These are phyloP conservation scores for Chrysomela aeneicollis DNA, from an alignment of 2,888 invertebrate species.

Conservation along the genomic window DNA sequence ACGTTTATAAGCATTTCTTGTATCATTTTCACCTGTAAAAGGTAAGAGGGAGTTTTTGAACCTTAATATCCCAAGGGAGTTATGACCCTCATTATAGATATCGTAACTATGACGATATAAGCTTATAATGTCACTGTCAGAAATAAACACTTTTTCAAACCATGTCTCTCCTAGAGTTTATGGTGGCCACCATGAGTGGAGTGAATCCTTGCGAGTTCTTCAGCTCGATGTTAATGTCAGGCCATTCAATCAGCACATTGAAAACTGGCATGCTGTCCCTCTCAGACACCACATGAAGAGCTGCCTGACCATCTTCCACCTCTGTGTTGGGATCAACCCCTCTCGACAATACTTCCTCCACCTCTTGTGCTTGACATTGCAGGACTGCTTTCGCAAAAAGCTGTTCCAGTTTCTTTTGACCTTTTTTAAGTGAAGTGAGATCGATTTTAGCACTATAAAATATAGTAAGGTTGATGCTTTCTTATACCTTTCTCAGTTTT, in stretches of 20 bases:
- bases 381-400: slow-evolving; percentile 30
- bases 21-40: no score
- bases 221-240: slow-evolving; percentile 26
- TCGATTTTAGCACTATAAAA: neutral
- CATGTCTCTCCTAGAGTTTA: slow-evolving; percentile 19
- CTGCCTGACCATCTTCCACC: slow-evolving; percentile 31
- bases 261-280: slow-evolving; percentile 36
- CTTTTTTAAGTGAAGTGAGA: neutral
- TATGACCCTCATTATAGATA: no score
- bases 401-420: slow-evolving; percentile 7
- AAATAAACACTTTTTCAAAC: neutral
- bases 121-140: no score
- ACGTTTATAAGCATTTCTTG: no score
- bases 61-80: no score
- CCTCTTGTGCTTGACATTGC: slow-evolving; percentile 24
- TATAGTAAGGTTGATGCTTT: neutral
- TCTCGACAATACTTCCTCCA: slow-evolving; percentile 30
- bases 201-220: slow-evolving; percentile 23
- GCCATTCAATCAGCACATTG: slow-evolving; percentile 11
- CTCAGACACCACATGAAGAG: slow-evolving; percentile 42
- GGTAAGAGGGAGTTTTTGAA: no score
- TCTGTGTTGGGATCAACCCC: slow-evolving; percentile 37
- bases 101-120: no score
- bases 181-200: slow-evolving; percentile 36
- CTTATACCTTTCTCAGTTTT: neutral